Base-by-base conservation (phyloP, 2,113 vertebrate genomes). In the Orycteropus afer region DNA sequence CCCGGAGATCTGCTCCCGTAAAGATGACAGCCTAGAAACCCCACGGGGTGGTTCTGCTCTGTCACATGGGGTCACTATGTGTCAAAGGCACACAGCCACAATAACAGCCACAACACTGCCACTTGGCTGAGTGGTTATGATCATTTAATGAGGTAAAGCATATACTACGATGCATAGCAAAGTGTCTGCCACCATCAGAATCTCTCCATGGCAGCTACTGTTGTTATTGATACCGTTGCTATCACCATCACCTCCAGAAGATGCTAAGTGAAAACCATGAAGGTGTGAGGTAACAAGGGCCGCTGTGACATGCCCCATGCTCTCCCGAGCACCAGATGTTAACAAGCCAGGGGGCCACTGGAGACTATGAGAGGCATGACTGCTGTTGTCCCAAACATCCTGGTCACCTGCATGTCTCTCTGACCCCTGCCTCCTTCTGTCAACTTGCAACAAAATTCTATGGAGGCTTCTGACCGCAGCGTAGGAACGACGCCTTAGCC, bases 111-210 rank as follows among this genome's bases (percentile, higher is more conserved):
- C n/a, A 8, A 42, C 1, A 0, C n/a, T n/a, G 47, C 40, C 7
- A 13, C 77, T 77, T 67, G 37, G 32, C 77, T 10, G 20, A 32
- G 20, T 18, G 78, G 20, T 27, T 9, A 27, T 4, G n/a, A 15
- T 22, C 5, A 20, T 6, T 27, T 23, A 0, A 47, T 0, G 32
- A 63, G 59, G 13, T 12, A 25, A 23, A 6, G 3, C 0, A 2
- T 0, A 0, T 0, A 1, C 5, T 0, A 1, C 5, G 0, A 0
- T 2, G 29, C 37, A 45, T 1, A n/a, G 77, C 53, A 0, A 51
- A 37, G 25, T 8, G 32, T 34, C 81, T 40, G 78, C n/a, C 51
- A 10, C 0, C 0, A 18, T 29, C 14, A 8, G n/a, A 29, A 20
- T 47, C 34, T 4, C 25, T 47, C 8, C 20, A 0, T 1, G 17